These are phyloP conservation scores for Ceratina japonica DNA, from an alignment of 1,140 invertebrate genomes.

Conservation along the genomic window DNA sequence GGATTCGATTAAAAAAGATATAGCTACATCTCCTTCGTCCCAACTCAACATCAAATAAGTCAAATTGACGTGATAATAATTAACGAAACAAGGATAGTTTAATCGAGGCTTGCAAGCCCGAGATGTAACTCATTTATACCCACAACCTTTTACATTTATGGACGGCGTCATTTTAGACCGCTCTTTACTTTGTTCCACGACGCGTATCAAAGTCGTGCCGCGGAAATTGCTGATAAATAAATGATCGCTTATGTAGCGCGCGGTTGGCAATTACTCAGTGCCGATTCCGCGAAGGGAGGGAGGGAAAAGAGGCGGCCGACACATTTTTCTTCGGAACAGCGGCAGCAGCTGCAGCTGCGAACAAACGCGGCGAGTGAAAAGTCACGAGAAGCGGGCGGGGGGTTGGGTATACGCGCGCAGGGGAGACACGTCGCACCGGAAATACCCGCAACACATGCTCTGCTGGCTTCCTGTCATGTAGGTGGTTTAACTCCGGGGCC, in stretches of 20 bases:
- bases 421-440: slow-evolving; percentile 50
- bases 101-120: too few relatives aligned
- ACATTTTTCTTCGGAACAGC: slow-evolving; percentile 42
- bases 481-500: slow-evolving; percentile 49
- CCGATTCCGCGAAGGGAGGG: not conserved
- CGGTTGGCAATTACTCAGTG: not conserved
- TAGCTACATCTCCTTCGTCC: too few relatives aligned
- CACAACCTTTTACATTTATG: too few relatives aligned
- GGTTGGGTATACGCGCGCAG: slow-evolving; percentile 7
- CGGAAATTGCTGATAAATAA: too few relatives aligned
- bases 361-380: slow-evolving; percentile 44
- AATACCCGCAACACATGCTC: slow-evolving; percentile 58
- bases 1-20: not conserved
- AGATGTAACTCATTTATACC: too few relatives aligned
- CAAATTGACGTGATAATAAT: too few relatives aligned
- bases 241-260: too few relatives aligned
- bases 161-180: too few relatives aligned
- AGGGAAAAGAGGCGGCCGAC: not conserved
- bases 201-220: too few relatives aligned
- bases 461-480: slow-evolving; percentile 53
- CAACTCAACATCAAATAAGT: too few relatives aligned
- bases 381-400: slow-evolving; percentile 28
- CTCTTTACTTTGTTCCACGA: too few relatives aligned
- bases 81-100: too few relatives aligned
- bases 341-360: slow-evolving; percentile 38